A percentile compares a stretch with the other conserved stretches of the same genome.
Evolutionary conservation across 2,797 vertebrate genomes (phyloP).

Genomic region (Parotocinclus haroldoi): DNA sequence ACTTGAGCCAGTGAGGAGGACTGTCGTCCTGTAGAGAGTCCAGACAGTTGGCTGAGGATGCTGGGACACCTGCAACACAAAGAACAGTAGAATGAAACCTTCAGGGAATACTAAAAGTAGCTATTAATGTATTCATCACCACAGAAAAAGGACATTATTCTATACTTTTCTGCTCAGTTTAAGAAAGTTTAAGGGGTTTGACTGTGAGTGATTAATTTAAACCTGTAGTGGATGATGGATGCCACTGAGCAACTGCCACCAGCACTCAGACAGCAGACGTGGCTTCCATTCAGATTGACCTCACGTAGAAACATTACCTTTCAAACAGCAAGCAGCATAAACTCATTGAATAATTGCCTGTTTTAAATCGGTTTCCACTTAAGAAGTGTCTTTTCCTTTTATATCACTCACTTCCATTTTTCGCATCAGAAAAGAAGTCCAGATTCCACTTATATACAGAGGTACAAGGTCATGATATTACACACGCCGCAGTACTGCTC

Average conservation of each 20-base stretch:
- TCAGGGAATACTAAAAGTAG: slow-evolving; percentile 7
- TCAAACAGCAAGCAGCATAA: slow-evolving; percentile 6
- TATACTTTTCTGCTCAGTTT: slow-evolving; percentile 21
- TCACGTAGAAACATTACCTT: neutral
- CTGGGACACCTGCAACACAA: slow-evolving; percentile 79
- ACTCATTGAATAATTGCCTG: slow-evolving; percentile 11
- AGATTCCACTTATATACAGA: no score
- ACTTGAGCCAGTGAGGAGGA: slow-evolving; percentile 93
- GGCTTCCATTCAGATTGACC: slow-evolving; percentile 39
- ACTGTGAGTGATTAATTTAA: slow-evolving; percentile 45
- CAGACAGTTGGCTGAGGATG: slow-evolving; percentile 84
- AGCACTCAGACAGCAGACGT: slow-evolving; percentile 36
- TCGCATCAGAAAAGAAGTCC: no score
- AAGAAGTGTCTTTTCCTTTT: no score
- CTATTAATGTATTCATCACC: slow-evolving; percentile 36
- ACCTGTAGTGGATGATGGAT: slow-evolving; percentile 46
- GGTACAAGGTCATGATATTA: no score
- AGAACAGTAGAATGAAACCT: no score
- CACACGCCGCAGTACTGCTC: no score
- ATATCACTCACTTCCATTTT: no score
- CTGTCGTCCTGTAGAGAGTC: slow-evolving; percentile 91
- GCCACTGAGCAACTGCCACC: slow-evolving; percentile 24
- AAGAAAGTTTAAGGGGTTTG: slow-evolving; percentile 33
- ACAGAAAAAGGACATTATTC: slow-evolving; percentile 22
- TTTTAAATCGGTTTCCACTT: no score